Evolutionary conservation across 2,797 vertebrate species (phyloP), one percentile per base, ranked within the genome.

Genomic region (Sebastes nivosus): DNA sequence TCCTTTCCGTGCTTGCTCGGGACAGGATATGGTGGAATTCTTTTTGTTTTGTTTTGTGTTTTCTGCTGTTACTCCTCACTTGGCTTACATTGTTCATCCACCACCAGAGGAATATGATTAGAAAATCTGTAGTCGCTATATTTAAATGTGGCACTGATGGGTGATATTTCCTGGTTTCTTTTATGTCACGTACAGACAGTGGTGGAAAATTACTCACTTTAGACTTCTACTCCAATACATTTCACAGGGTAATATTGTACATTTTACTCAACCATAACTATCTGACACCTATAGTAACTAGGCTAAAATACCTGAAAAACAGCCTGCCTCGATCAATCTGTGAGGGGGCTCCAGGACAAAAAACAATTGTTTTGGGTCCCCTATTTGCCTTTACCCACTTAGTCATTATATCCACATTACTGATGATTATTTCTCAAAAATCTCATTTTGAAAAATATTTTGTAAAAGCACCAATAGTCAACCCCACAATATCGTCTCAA

Each of bases 21-120:
- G 54, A 89, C 93, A 95, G 94, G 92, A 95, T 89, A 75, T 81
- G 85, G 36, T 79, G 81, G 84, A 76, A 5, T 27, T 1, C 75
- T 27, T 13, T 77, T 75, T 65, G 70, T 75, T 86, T 75, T 75
- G 54, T 82, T 68, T 72, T 36, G 63, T 74, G 71, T 85, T 87
- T 88, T 79, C 67, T 77, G 68, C 66, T 58, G 84, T 87, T 75
- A 84, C 76, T 87, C 71, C 67, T 81, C 55, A 74, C 29, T 58
- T 80, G 54, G 61, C 79, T 75, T 50, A 81, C 86, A 89, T 93
- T 93, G 89, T 91, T 90, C 65, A 79, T 69, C 29, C 54, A 16
- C 12, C 25, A 55, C 4, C 65, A 29, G 67, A 83, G 81, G 77
- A 88, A 79, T 85, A 78, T 38, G 27, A 76, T 71, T 58, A 72